Evolutionary conservation across 1,140 invertebrate species (phyloP).

Genomic region (Cryptotermes secundus): DNA sequence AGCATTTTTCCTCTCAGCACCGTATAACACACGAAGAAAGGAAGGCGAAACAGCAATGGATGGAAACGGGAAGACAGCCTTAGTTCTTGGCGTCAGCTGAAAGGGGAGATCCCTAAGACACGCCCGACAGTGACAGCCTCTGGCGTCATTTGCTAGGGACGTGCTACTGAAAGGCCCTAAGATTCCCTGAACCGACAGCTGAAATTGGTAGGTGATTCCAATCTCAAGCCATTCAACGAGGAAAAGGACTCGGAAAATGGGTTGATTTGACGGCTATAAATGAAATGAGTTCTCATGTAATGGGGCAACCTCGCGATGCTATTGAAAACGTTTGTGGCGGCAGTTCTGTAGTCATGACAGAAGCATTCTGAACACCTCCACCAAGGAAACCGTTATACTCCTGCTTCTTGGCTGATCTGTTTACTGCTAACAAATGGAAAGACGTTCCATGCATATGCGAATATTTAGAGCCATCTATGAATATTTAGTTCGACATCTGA

Average conservation of each 20-base stretch:
- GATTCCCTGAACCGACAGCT: constrained; percentile 21
- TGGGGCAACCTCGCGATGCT: constrained; percentile 23
- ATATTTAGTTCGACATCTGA: too few species aligned
- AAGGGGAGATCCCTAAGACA: constrained; percentile 10
- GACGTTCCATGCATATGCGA: not conserved
- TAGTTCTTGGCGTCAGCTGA: constrained; percentile 6
- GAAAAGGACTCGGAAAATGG: constrained; percentile 35
- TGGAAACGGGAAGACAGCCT: constrained; percentile 7
- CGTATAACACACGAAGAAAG: constrained; percentile 23
- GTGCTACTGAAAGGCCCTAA: not conserved
- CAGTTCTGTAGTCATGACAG: not conserved
- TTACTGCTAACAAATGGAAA: not conserved
- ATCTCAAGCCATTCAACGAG: constrained; percentile 35
- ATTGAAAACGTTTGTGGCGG: too few species aligned
- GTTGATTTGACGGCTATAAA: constrained; percentile 37
- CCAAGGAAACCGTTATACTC: not conserved
- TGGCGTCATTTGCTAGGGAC: constrained; percentile 21
- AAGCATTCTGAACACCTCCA: not conserved
- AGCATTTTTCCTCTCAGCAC: constrained; percentile 32
- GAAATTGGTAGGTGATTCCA: constrained; percentile 38
- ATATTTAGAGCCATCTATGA: not conserved
- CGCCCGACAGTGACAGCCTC: not conserved
- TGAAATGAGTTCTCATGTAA: constrained; percentile 34
- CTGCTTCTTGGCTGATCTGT: not conserved
- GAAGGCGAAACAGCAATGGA: constrained; percentile 18